phyloP scores from a whole-genome alignment of 2,888 invertebrate genomes.

The Spilosoma lubricipeda region DNA sequence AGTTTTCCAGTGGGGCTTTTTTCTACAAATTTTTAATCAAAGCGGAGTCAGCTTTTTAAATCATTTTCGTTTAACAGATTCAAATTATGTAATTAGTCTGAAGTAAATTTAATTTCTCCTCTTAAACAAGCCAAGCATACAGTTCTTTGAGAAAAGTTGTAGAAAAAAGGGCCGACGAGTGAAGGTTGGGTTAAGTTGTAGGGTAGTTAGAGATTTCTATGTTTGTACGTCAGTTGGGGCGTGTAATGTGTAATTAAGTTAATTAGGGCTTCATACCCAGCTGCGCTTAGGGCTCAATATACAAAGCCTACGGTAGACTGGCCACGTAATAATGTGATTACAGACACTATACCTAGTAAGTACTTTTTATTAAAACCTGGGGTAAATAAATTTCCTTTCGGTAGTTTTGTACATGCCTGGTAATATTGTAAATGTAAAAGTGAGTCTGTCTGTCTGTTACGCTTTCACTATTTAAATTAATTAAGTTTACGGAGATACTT shows the following conservation, averaged over 20 bases:
- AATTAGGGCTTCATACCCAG: slow-evolving; percentile 45
- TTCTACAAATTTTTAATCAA: not conserved
- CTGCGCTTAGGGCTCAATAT: slow-evolving; percentile 33
- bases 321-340: slow-evolving; percentile 10
- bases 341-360: not conserved
- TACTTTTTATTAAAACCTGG: not conserved
- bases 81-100: not conserved
- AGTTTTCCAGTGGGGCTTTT: not conserved
- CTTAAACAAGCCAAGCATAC: not conserved
- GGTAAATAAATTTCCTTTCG: not conserved
- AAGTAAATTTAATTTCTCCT: not conserved
- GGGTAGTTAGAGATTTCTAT: slow-evolving; percentile 35
- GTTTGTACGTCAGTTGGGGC: slow-evolving; percentile 37
- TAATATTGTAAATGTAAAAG: too few species aligned
- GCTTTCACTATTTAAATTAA: too few species aligned
- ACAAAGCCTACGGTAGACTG: slow-evolving; percentile 22
- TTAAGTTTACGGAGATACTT: too few species aligned
- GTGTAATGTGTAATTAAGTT: slow-evolving; percentile 50
- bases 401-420: not conserved
- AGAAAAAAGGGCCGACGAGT: slow-evolving; percentile 25
- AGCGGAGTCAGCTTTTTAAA: not conserved
- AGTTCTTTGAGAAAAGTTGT: slow-evolving; percentile 30
- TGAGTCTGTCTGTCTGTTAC: too few species aligned
- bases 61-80: not conserved
- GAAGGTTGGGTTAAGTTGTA: slow-evolving; percentile 8